phyloP scores from a whole-genome alignment of 2,113 vertebrate species.

The Aldabrachelys gigantea region DNA sequence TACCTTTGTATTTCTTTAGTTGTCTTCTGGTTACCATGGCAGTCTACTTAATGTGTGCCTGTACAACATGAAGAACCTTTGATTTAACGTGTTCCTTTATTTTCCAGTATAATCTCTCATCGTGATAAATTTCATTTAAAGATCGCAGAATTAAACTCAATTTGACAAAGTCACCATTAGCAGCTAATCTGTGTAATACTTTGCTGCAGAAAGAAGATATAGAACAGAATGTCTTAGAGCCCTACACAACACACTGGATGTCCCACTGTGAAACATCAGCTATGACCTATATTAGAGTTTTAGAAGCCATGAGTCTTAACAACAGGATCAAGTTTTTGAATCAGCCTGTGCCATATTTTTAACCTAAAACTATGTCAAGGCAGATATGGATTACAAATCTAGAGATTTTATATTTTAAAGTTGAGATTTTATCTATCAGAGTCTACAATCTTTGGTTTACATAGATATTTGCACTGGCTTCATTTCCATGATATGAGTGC shows the following conservation, averaged over 20 bases:
- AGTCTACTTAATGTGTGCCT: neutral
- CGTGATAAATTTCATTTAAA: neutral
- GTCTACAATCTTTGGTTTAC: neutral
- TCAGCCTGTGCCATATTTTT: neutral
- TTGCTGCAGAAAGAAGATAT: neutral
- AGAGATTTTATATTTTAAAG: neutral
- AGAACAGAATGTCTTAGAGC: neutral
- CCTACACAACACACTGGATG: neutral
- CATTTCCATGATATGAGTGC: neutral
- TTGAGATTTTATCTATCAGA: neutral
- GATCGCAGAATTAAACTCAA: neutral
- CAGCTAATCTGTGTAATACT: neutral
- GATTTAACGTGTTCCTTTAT: slow-evolving; percentile 28
- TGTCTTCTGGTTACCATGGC: neutral
- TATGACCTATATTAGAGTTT: neutral
- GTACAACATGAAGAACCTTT: neutral
- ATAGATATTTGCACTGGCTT: neutral
- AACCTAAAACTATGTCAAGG: neutral
- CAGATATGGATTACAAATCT: neutral
- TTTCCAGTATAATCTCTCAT: neutral
- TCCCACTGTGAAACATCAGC: neutral
- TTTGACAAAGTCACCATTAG: neutral
- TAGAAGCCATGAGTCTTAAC: neutral
- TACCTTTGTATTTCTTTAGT: neutral
- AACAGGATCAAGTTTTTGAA: neutral